Conservation (phyloP, 2,797 vertebrate species). For the Streptopelia turtur region DNA sequence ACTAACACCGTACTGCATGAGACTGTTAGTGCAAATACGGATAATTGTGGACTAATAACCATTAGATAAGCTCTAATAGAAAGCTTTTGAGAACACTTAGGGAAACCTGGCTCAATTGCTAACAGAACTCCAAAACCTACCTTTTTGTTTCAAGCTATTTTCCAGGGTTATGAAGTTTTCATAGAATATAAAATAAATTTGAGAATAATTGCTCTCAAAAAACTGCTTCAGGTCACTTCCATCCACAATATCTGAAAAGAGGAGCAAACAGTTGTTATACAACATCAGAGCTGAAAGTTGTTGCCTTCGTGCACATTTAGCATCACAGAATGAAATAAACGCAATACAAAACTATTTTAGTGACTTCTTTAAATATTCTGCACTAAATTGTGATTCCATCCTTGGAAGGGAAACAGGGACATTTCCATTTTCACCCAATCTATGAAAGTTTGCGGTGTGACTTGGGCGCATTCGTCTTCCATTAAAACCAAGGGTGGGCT, state of each 20-base stretch:
- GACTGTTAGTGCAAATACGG: not conserved
- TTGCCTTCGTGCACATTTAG: not conserved
- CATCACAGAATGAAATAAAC: not conserved
- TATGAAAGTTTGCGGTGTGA: not conserved
- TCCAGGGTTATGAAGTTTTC: conserved; percentile 99
- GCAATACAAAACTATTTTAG: not conserved
- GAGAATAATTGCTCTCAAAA: conserved; percentile 97
- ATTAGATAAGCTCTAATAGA: not conserved
- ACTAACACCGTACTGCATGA: not conserved
- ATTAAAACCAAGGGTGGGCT: not conserved
- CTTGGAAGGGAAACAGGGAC: not conserved
- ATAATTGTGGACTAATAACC: not conserved
- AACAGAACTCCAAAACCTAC: conserved; percentile 71
- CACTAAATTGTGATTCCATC: not conserved
- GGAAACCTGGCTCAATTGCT: not conserved
- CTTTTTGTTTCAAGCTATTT: conserved; percentile 99
- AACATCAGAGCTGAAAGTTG: not conserved
- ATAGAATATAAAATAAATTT: conserved; percentile 99
- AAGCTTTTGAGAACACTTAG: not conserved
- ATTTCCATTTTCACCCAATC: not conserved
- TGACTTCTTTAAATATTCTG: not conserved
- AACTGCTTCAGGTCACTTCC: conserved; percentile 94
- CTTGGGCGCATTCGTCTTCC: not conserved
- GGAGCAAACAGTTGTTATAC: not conserved
- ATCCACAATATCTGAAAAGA: conserved; percentile 90